Evolutionary conservation across 1,140 invertebrate species (phyloP).

Genomic region (Listronotus oregonensis): DNA sequence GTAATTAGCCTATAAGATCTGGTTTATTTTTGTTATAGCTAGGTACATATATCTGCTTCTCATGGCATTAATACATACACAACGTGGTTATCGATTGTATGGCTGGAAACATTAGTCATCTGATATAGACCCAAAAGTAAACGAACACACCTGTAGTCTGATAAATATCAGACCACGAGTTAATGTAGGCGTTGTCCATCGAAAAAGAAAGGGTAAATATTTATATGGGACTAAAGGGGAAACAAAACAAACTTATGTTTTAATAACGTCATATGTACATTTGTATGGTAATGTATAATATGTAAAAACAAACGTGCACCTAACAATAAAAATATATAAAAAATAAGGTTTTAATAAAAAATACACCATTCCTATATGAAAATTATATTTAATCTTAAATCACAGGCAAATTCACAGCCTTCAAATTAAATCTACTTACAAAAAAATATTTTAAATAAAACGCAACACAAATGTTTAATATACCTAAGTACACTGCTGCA

Average conservation of each 20-base stretch:
- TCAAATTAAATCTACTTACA: conserved; percentile 4
- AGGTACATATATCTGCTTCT: no score
- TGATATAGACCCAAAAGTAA: background rate
- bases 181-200: conserved; percentile 18
- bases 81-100: no score
- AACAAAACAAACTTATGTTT: background rate
- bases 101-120: no score
- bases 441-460: conserved; percentile 11
- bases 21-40: no score
- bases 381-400: conserved; percentile 7
- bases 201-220: background rate
- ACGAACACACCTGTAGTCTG: conserved; percentile 21
- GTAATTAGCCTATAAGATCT: no score
- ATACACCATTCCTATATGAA: conserved; percentile 3
- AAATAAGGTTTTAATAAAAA: conserved; percentile 10
- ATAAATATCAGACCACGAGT: conserved; percentile 17
- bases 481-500: conserved; percentile 9
- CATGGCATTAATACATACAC: no score
- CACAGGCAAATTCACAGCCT: conserved; percentile 11
- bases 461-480: conserved; percentile 7
- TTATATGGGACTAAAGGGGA: background rate
- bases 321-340: background rate
- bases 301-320: conserved; percentile 11
- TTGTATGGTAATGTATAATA: background rate
- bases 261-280: background rate